A percentile compares a stretch with the other conserved stretches of the same genome.
Conservation (phyloP, 2,797 vertebrate species). For the Acipenser transmontanus region DNA sequence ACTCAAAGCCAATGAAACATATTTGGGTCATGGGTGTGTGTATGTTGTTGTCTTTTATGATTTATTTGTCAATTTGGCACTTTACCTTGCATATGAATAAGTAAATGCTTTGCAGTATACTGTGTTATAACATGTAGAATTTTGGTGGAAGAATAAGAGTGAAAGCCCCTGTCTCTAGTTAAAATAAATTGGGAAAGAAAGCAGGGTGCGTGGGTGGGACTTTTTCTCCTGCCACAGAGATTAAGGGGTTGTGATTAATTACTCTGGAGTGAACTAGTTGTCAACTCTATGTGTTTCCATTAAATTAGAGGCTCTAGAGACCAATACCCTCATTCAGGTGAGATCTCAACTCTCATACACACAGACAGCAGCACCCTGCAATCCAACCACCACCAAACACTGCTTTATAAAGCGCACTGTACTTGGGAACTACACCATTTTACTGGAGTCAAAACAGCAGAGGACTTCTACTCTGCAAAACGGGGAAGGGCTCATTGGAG, state of each 20-base stretch:
- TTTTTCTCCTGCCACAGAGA: conserved; percentile 34
- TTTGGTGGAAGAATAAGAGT: too few relatives aligned
- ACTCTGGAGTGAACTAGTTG: conserved; percentile 45
- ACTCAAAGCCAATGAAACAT: too few relatives aligned
- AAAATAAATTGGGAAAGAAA: conserved; percentile 36
- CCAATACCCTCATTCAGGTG: conserved; percentile 50
- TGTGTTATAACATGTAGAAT: too few relatives aligned
- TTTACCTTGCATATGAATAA: too few relatives aligned
- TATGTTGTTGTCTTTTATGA: too few relatives aligned
- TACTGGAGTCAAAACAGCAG: conserved; percentile 12
- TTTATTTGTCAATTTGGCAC: too few relatives aligned
- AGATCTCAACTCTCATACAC: conserved; percentile 36
- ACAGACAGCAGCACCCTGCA: conserved; percentile 29
- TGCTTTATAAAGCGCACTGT: conserved; percentile 38
- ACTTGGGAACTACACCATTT: conserved; percentile 22
- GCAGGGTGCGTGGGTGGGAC: conserved; percentile 22
- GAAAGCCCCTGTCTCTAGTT: conserved; percentile 23
- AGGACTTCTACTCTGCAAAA: conserved; percentile 13
- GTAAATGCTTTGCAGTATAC: too few relatives aligned
- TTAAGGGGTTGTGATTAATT: conserved; percentile 57
- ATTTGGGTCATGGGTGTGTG: too few relatives aligned
- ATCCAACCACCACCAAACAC: conserved; percentile 22
- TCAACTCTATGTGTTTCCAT: conserved; percentile 50
- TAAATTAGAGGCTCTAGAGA: conserved; percentile 57
- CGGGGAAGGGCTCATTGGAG: not conserved